These are phyloP conservation scores for Bursaphelenchus okinawaensis DNA, from an alignment of 2,888 invertebrate genomes.

Conservation along the genomic window DNA sequence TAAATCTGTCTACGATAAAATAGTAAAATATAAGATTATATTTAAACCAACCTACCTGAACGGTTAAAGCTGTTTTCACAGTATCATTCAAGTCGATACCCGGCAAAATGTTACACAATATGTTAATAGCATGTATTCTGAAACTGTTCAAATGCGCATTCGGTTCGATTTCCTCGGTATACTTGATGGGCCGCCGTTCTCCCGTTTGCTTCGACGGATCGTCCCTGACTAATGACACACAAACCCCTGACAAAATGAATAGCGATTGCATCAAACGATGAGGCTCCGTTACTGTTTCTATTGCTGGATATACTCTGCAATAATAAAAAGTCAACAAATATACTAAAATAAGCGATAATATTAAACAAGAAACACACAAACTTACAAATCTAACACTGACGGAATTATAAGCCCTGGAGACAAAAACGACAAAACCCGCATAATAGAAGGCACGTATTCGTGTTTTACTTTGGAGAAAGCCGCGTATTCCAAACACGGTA, in stretches of 20 bases:
- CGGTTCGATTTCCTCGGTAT: not conserved
- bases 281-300: conserved; percentile 82
- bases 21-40: too few relatives aligned
- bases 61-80: conserved; percentile 62
- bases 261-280: conserved; percentile 65
- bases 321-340: conserved; percentile 10
- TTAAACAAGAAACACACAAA: not conserved
- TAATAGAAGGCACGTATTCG: conserved; percentile 59
- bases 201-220: conserved; percentile 21
- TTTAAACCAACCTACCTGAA: conserved; percentile 43
- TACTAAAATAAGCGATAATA: not conserved
- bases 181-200: conserved; percentile 10
- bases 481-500: conserved; percentile 66
- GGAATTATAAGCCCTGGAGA: conserved; percentile 79
- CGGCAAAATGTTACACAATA: conserved; percentile 74
- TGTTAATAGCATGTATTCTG: conserved; percentile 69
- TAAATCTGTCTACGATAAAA: too few relatives aligned
- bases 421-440: conserved; percentile 71
- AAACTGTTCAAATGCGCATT: conserved; percentile 23
- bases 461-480: conserved; percentile 70
- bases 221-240: conserved; percentile 59
- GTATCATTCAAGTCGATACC: conserved; percentile 85
- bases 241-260: conserved; percentile 59
- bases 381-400: conserved; percentile 70
- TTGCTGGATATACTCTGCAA: conserved; percentile 68